Evolutionary conservation across 2,888 invertebrate species (phyloP), one percentile per base, ranked within the genome.

Genomic region (Neocrepidodera transversa): DNA sequence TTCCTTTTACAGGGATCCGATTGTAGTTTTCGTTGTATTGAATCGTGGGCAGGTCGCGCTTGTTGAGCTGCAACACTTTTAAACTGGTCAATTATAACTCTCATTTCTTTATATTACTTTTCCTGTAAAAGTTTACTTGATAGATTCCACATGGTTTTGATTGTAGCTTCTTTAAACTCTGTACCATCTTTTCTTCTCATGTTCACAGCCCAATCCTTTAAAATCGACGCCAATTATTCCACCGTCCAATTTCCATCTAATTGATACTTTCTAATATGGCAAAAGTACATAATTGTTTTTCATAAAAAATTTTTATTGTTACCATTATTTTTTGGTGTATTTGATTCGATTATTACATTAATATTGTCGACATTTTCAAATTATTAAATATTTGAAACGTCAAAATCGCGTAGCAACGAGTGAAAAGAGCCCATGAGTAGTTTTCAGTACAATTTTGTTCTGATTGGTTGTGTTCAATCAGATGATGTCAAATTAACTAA

Each of bases 21-120:
- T 47, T 47, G 50, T 17, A 52, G 40, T 52, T 42, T 52, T 52
- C 42, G 52, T 43, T 42, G 52, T 32, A 42, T 30, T 26, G 30
- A 40, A 42, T 30, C 28, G 28, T 17, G 30, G 42, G 28, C 42
- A 30, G 52, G 30, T 42, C 30, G 30, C 42, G 52, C 40, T 42
- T 52, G 42, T 51, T 51, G 40, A 51, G 40, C 38, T 51, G 40
- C 40, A 51, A 14, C 51, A 28, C 38, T 51, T 51, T 28, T 40
- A 18, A 52, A 43, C n/a, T n/a, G n/a, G n/a, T n/a, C n/a, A n/a
- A n/a, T 52, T 14, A 42, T 42, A 42, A 52, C 52, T 52, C 30
- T 43, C 18, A 43, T 42, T 52, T 28, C 42, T 32, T 52, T 30
- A 40, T 40, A 40, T 17, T 49, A 49, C n/a, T 40, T 40, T 40